phyloP scores from a whole-genome alignment of 64 coral and sea anemone genomes.

The Trachythela sp. region DNA sequence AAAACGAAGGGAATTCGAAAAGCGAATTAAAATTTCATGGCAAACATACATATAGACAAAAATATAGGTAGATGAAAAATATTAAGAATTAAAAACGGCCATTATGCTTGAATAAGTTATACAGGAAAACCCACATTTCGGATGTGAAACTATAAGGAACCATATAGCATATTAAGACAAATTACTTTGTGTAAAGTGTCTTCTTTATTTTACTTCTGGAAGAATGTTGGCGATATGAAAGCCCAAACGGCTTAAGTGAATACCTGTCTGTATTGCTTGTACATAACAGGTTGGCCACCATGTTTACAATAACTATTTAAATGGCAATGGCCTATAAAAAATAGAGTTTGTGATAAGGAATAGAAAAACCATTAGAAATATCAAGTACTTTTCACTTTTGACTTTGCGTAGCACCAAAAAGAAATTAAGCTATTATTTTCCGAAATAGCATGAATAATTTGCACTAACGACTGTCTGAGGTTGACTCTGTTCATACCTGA shows the following conservation, averaged over 20 bases:
- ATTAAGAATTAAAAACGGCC: constrained; percentile 4
- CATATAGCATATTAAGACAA: neutral
- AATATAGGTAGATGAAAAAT: neutral
- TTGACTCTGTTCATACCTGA: neutral
- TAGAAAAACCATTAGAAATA: too few species aligned
- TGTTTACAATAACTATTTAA: neutral
- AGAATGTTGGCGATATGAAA: too few species aligned
- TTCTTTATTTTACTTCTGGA: neutral
- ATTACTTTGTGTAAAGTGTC: neutral
- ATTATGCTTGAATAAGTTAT: neutral
- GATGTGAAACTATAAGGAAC: neutral
- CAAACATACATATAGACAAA: neutral
- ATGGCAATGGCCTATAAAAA: neutral
- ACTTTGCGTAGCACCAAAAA: too few species aligned
- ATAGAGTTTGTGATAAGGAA: neutral
- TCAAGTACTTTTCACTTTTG: too few species aligned
- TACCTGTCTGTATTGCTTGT: constrained; percentile 8
- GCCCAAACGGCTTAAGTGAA: neutral
- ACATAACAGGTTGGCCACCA: neutral
- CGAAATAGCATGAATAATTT: neutral
- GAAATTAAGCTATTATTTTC: neutral
- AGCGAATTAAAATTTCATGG: constrained; percentile 22
- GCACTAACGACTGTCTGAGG: neutral
- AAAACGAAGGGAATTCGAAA: constrained; percentile 9
- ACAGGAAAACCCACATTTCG: neutral